A percentile compares a stretch with the other conserved stretches of the same genome.
phyloP scores from a whole-genome alignment of 2,113 vertebrate genomes.

The Boulengeromyrus knoepffleri region DNA sequence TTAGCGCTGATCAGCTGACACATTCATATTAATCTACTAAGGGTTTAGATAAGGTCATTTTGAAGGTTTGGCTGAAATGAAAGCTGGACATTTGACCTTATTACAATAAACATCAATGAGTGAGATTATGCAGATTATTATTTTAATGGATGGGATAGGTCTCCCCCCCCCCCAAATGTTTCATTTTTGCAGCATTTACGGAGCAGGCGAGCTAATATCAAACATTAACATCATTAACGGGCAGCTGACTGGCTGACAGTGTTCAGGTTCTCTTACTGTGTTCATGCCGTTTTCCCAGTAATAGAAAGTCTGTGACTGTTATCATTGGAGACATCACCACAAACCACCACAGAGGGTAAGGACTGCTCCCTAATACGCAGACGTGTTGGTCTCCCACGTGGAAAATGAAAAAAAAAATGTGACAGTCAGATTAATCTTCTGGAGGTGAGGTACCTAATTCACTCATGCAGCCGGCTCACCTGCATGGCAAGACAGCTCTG shows the following conservation, averaged over 20 bases:
- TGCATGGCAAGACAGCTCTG: background rate
- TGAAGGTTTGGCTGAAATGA: slow-evolving; percentile 14
- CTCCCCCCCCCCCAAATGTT: background rate
- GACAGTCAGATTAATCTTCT: slow-evolving; percentile 8
- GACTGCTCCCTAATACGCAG: background rate
- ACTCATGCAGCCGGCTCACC: background rate
- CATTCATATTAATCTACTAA: slow-evolving; percentile 23
- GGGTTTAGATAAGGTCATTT: slow-evolving; percentile 35
- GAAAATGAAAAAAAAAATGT: background rate
- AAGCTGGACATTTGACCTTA: background rate
- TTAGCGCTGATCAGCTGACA: slow-evolving; percentile 3
- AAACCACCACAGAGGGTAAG: background rate
- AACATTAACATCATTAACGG: background rate
- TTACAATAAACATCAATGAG: slow-evolving; percentile 30
- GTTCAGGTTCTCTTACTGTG: background rate
- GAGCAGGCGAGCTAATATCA: background rate
- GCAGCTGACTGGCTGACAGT: background rate
- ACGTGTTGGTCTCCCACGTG: background rate
- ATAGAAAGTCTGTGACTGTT: background rate
- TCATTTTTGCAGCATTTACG: background rate
- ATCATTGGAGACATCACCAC: background rate
- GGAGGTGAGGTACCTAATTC: background rate
- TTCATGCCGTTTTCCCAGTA: background rate
- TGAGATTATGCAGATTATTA: slow-evolving; percentile 13
- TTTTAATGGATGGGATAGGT: background rate